Conservation (phyloP, 2,113 vertebrate species). For the Cryptoleucopteryx plumbea region DNA sequence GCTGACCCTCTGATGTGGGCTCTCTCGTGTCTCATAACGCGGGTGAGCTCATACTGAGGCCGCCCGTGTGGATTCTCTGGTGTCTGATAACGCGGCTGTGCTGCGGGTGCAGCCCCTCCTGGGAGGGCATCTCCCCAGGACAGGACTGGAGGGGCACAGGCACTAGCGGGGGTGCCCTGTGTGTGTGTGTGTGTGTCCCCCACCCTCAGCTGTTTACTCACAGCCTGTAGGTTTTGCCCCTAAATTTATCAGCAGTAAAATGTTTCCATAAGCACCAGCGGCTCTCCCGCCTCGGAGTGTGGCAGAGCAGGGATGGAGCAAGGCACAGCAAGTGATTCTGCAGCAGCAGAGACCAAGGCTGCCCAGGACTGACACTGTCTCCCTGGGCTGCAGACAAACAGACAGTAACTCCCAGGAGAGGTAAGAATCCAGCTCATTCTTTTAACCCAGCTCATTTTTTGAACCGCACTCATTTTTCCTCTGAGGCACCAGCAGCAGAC, state of each 20-base stretch:
- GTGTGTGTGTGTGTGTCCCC: too few species aligned
- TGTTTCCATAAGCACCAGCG: constrained; percentile 66
- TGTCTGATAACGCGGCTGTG: background rate
- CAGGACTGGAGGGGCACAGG: background rate
- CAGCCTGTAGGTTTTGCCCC: background rate
- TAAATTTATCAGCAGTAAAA: constrained; percentile 64
- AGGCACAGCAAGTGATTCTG: constrained; percentile 37
- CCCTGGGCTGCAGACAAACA: background rate
- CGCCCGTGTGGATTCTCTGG: background rate
- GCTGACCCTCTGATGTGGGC: background rate
- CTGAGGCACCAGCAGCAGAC: background rate
- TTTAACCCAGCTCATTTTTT: background rate
- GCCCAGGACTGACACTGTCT: background rate
- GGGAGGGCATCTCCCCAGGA: background rate
- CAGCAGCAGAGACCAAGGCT: background rate
- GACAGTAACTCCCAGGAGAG: background rate
- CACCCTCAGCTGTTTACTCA: background rate
- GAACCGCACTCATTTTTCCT: background rate
- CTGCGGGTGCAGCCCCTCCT: background rate
- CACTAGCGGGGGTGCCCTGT: background rate
- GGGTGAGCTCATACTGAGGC: background rate
- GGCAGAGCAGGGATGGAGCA: background rate
- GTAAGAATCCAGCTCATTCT: background rate
- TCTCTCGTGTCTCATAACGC: accelerated
- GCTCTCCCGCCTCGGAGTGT: background rate